Conservation (phyloP, 2,113 vertebrate genomes). For the Argyrosomus japonicus region DNA sequence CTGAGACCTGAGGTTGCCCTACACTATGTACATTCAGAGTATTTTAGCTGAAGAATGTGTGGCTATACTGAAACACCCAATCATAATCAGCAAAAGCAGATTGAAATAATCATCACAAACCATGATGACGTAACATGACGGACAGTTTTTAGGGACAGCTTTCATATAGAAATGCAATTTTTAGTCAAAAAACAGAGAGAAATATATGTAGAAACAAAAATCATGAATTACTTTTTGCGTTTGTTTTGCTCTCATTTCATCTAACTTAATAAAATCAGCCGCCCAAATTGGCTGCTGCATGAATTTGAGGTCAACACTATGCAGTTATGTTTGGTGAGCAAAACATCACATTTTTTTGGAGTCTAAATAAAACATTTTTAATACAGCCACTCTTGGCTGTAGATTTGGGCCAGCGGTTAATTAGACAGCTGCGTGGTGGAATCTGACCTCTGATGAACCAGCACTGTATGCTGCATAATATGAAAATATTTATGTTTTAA, state of each 20-base stretch:
- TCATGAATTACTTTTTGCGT: background rate
- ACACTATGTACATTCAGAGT: background rate
- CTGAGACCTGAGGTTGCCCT: constrained; percentile 1
- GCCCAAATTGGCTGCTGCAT: constrained; percentile 18
- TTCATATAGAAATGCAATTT: background rate
- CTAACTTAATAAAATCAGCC: constrained; percentile 29
- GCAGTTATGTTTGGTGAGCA: constrained; percentile 30
- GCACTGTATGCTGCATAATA: constrained; percentile 13
- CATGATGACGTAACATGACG: background rate
- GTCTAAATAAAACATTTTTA: constrained; percentile 32
- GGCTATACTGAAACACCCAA: background rate
- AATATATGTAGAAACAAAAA: background rate
- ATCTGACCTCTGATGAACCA: constrained; percentile 41
- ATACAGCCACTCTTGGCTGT: constrained; percentile 16
- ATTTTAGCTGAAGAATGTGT: constrained; percentile 21
- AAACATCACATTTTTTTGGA: background rate
- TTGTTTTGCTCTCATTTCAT: constrained; percentile 6
- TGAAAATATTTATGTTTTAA: constrained; percentile 1
- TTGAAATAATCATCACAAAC: background rate
- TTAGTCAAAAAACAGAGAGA: background rate
- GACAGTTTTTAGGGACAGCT: background rate
- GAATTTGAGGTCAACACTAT: constrained; percentile 34
- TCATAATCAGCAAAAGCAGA: constrained; percentile 12
- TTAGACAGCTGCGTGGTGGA: constrained; percentile 38
- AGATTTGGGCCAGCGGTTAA: constrained; percentile 39